Evolutionary conservation across 2,888 invertebrate genomes (phyloP).

Genomic region (Ophonus ardosiacus): DNA sequence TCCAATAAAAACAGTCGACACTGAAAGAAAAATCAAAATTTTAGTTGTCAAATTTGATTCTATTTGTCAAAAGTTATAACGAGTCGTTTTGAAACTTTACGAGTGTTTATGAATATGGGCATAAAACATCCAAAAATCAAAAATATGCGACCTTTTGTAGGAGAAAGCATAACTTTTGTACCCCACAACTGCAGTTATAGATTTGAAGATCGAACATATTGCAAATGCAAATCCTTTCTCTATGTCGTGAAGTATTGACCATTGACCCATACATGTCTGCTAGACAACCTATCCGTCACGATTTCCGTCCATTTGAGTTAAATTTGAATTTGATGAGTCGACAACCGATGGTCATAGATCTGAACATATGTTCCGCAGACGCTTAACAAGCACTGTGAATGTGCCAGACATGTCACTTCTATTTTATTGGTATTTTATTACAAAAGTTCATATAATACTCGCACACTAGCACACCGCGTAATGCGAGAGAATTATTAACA

Average conservation of each 20-base stretch:
- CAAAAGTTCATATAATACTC: slow-evolving; percentile 30
- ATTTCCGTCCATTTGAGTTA: slow-evolving; percentile 13
- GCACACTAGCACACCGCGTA: background rate
- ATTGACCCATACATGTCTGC: background rate
- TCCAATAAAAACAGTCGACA: too few species aligned
- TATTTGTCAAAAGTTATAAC: too few species aligned
- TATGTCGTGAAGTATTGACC: background rate
- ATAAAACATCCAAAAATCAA: too few species aligned
- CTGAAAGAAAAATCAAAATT: too few species aligned
- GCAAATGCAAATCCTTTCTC: too few species aligned
- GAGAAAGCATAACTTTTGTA: too few species aligned
- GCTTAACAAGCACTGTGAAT: slow-evolving; percentile 41
- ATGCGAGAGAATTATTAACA: background rate
- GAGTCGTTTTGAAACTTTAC: too few species aligned
- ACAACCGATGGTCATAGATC: slow-evolving; percentile 13
- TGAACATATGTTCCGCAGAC: slow-evolving; percentile 20
- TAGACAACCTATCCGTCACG: background rate
- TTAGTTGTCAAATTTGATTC: too few species aligned
- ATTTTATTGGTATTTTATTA: slow-evolving; percentile 41
- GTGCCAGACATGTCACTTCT: slow-evolving; percentile 30
- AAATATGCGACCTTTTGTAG: too few species aligned
- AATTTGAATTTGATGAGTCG: slow-evolving; percentile 10
- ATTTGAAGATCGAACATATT: too few species aligned
- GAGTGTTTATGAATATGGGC: too few species aligned
- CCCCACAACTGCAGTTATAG: too few species aligned